Evolutionary conservation across 2,797 vertebrate genomes (phyloP).

Genomic region (Pogoniulus pusillus): DNA sequence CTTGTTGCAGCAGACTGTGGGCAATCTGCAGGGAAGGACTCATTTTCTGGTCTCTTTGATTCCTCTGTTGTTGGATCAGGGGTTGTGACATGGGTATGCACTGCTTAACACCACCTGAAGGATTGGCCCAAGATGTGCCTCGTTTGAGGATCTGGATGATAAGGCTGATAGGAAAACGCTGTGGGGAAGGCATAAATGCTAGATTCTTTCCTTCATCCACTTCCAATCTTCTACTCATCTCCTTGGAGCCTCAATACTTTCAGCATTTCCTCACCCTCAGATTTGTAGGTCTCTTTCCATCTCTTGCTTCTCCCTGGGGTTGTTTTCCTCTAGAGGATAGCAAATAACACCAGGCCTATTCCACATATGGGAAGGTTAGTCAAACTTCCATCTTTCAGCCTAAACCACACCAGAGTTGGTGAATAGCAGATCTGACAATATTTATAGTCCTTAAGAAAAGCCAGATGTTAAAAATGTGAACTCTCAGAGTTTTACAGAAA

Average conservation of each 20-base stretch:
- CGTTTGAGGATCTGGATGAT: neutral
- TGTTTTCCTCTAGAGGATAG: too few relatives aligned
- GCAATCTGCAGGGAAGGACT: neutral
- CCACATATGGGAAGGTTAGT: neutral
- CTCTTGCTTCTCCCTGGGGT: neutral
- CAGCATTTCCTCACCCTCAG: neutral
- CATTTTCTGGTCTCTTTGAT: neutral
- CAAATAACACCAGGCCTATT: neutral
- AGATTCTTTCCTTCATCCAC: neutral
- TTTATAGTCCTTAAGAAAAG: neutral
- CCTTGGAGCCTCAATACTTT: neutral
- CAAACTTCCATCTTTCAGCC: neutral
- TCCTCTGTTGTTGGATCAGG: neutral
- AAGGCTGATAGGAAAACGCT: neutral
- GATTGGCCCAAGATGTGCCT: neutral
- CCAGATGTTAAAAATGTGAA: neutral
- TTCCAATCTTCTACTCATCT: fast-evolving
- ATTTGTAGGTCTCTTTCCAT: neutral
- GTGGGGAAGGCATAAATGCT: neutral
- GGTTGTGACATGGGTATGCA: neutral
- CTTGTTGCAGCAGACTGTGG: too few relatives aligned
- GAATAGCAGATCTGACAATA: neutral
- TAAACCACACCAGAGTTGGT: neutral
- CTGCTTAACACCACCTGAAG: neutral
- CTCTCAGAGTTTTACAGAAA: neutral